phyloP scores from a whole-genome alignment of 2,888 invertebrate genomes.

The Drosophila rubida region DNA sequence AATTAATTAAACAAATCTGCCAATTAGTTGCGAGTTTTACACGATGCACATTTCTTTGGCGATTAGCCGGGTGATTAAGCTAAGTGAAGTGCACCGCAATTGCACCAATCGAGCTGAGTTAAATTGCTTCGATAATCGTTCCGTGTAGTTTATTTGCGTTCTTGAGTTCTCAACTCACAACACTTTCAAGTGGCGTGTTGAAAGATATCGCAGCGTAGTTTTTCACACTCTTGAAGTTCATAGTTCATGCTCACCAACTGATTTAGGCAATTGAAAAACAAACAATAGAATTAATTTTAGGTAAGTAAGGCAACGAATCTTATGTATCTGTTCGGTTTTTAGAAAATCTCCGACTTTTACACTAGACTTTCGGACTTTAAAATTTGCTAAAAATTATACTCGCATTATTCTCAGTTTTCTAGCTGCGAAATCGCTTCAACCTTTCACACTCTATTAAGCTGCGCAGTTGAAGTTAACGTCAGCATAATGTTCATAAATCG shows the following conservation, averaged over 20 bases:
- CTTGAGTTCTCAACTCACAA: background rate
- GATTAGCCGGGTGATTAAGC: slow-evolving; percentile 15
- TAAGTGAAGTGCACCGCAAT: slow-evolving; percentile 36
- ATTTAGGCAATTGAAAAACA: background rate
- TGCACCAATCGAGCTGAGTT: slow-evolving; percentile 15
- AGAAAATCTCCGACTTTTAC: slow-evolving; percentile 1
- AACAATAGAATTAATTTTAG: background rate
- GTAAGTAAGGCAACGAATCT: no score
- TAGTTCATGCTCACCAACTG: slow-evolving; percentile 31
- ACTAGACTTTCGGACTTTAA: slow-evolving; percentile 22
- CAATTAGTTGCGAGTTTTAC: slow-evolving; percentile 19
- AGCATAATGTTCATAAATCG: slow-evolving; percentile 24
- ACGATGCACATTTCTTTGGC: slow-evolving; percentile 8
- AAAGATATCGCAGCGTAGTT: slow-evolving; percentile 16
- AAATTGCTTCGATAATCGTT: slow-evolving; percentile 12
- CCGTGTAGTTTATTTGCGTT: slow-evolving; percentile 29
- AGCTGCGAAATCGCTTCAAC: slow-evolving; percentile 36
- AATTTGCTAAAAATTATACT: background rate
- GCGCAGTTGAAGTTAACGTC: slow-evolving; percentile 14
- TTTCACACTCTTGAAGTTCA: slow-evolving; percentile 27
- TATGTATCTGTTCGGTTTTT: no score
- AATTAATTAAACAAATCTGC: slow-evolving; percentile 54
- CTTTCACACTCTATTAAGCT: slow-evolving; percentile 54
- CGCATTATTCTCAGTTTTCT: slow-evolving; percentile 2
- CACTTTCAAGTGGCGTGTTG: slow-evolving; percentile 29